A percentile compares a stretch with the other conserved stretches of the same genome.
Evolutionary conservation across 2,797 vertebrate genomes (phyloP).

Genomic region (Chelon labrosus): DNA sequence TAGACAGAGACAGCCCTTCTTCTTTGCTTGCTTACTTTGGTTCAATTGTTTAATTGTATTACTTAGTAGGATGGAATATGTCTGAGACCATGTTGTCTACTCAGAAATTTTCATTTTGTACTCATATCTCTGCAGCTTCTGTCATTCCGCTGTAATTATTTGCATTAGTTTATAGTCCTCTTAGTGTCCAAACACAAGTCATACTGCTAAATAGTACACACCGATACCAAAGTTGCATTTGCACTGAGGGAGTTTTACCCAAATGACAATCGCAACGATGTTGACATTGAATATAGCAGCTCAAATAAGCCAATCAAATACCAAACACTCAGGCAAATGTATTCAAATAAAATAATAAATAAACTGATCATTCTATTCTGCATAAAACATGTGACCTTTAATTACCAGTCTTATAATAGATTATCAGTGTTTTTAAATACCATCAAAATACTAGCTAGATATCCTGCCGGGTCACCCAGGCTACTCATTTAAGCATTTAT

Average conservation of each 20-base stretch:
- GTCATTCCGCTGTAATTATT: conserved; percentile 23
- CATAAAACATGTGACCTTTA: no score
- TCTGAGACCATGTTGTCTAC: conserved; percentile 20
- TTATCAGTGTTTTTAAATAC: no score
- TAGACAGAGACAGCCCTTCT: conserved; percentile 1
- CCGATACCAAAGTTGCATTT: neutral
- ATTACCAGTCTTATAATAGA: no score
- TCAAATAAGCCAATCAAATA: no score
- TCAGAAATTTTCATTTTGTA: conserved; percentile 30
- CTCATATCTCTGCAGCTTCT: conserved; percentile 19
- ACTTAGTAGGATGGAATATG: conserved; percentile 35
- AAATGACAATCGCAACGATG: neutral
- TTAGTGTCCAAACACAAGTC: neutral
- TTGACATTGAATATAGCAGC: no score
- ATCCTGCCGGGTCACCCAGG: no score
- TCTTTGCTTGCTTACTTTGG: conserved; percentile 24
- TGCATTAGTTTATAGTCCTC: no score
- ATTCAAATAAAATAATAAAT: no score
- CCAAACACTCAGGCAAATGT: no score
- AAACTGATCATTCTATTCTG: no score
- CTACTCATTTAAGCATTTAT: no score
- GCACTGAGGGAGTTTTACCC: neutral
- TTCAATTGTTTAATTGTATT: conserved; percentile 35
- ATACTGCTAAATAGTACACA: neutral
- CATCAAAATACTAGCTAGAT: no score